Base-by-base conservation (phyloP, 2,797 vertebrate genomes). In the Sebastes minor region DNA sequence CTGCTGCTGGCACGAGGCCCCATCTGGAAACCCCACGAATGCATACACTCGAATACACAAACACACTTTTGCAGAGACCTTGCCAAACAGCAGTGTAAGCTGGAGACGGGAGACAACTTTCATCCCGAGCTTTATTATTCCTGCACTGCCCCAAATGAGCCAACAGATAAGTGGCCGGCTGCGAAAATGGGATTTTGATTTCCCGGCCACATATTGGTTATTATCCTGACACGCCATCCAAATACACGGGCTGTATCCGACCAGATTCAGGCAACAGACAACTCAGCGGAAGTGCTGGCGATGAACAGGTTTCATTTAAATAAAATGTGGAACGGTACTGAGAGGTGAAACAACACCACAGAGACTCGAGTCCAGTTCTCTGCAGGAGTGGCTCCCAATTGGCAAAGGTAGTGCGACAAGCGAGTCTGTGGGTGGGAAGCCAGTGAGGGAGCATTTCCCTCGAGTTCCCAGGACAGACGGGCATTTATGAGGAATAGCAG, bases 21-120 rank as follows among this genome's bases (percentile, higher is more conserved):
- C 87, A 91, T 93, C 91, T 93, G 91, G 84, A 90, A 72, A 64
- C 83, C 82, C 23, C 49, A 9, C 27, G 8, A 61, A 74, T 5
- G 2, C 53, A 22, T 5, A n/a, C 77, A 74, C 72, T 52, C 25
- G 1, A 30, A 64, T 49, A 80, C 42, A 83, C 65, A 81, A 52
- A 69, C 65, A 82, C 49, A 64, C 16, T 71, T 61, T 13, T 35
- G 75, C 57, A 56, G 28, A 68, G 73, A 78, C 71, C 22, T 49
- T 65, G 75, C 73, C 81, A 87, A 81, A 88, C 63, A 82, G 75
- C 78, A 78, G 69, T 18, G 55, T 49, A 49, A 78, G 78, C 76
- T 13, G 56, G 63, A 46, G 35, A 75, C 70, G 52, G 61, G 18
- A 81, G 63, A 70, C 60, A 53, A 71, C 49, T 76, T 83, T 86